Evolutionary conservation across 2,113 vertebrate genomes (phyloP).

Genomic region (Nyctibius bracteatus): DNA sequence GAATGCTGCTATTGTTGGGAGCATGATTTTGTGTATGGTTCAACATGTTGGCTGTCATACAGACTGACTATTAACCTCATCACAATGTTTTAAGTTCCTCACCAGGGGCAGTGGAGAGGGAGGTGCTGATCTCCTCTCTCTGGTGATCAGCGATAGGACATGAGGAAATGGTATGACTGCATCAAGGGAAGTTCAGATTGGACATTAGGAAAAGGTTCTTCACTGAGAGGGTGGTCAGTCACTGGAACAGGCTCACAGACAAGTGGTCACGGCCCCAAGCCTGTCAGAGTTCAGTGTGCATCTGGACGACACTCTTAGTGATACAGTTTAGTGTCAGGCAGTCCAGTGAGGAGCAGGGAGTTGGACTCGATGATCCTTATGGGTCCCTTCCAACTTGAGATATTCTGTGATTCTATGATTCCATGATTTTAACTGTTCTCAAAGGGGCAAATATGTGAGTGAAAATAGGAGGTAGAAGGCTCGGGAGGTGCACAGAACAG

Average conservation of each 20-base stretch:
- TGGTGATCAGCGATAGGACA: background rate
- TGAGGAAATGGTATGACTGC: background rate
- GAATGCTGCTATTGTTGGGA: background rate
- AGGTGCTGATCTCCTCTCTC: background rate
- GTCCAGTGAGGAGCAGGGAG: background rate
- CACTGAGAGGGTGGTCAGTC: too few species aligned
- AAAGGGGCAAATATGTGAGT: background rate
- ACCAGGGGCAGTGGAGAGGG: fast-evolving
- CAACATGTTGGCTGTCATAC: background rate
- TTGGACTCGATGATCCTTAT: background rate
- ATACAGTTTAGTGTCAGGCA: background rate
- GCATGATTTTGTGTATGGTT: background rate
- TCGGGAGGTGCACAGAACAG: fast-evolving
- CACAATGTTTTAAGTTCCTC: background rate
- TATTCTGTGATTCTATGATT: too few species aligned
- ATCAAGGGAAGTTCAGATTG: too few species aligned
- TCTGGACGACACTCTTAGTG: background rate
- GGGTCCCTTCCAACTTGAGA: too few species aligned
- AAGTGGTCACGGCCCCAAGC: too few species aligned
- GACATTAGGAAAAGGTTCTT: too few species aligned
- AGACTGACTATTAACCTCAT: background rate
- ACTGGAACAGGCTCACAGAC: too few species aligned
- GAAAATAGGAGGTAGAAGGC: background rate
- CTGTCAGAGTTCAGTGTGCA: background rate
- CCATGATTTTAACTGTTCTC: background rate